These are phyloP conservation scores for Phalanger gymnotis DNA, from an alignment of 2,797 vertebrate species.

Conservation along the genomic window DNA sequence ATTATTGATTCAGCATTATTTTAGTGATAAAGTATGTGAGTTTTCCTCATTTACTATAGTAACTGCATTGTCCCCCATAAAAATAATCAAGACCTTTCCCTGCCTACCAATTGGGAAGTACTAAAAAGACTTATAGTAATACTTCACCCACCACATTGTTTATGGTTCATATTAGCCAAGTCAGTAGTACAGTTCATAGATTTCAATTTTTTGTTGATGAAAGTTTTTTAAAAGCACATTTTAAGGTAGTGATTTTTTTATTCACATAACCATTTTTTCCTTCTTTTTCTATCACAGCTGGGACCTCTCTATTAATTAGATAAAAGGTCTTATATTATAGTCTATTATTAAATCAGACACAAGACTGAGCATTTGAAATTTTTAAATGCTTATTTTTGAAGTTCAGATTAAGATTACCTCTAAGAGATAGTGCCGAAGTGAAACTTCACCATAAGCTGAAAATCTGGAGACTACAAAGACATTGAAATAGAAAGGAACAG, in stretches of 20 bases:
- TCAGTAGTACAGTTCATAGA: neutral
- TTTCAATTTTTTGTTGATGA: slow-evolving; percentile 30
- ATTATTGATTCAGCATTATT: slow-evolving; percentile 51
- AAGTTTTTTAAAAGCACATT: neutral
- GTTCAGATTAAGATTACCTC: neutral
- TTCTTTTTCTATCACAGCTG: neutral
- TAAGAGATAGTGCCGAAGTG: neutral
- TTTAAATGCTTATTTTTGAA: neutral
- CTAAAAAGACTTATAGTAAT: slow-evolving; percentile 18
- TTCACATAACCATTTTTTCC: neutral
- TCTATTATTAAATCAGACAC: neutral
- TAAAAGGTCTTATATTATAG: slow-evolving; percentile 2
- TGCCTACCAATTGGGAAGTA: neutral
- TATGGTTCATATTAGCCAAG: slow-evolving; percentile 3
- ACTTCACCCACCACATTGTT: neutral
- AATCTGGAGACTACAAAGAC: neutral
- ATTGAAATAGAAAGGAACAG: neutral
- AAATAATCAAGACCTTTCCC: neutral
- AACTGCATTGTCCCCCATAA: slow-evolving; percentile 14
- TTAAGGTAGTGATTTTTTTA: neutral
- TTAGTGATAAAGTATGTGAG: neutral
- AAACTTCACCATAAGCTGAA: neutral
- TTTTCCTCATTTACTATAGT: slow-evolving; percentile 10
- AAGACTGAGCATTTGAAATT: slow-evolving; percentile 3
- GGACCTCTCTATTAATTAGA: neutral